Conservation (phyloP, 2,888 invertebrate genomes). For the Philereme transversata region DNA sequence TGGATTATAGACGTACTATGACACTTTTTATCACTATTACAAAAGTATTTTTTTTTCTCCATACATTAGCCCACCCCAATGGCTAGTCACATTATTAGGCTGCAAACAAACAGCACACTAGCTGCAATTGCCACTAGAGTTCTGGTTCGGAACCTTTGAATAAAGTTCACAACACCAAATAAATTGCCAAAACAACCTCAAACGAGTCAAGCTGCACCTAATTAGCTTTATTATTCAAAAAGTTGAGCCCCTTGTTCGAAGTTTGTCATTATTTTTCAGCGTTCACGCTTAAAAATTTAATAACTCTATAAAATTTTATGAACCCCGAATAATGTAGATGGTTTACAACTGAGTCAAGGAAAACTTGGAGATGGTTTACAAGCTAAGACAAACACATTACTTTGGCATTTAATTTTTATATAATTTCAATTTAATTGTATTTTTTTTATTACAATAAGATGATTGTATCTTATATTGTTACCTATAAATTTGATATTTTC, state of each 20-base stretch:
- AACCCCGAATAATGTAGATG: conserved; percentile 8
- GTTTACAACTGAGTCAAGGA: conserved; percentile 1
- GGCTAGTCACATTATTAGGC: too few species aligned
- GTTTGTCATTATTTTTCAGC: conserved; percentile 36
- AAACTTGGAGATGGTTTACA: background rate
- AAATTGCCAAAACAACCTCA: conserved; percentile 9
- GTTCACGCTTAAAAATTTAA: conserved; percentile 39
- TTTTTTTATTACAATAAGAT: too few species aligned
- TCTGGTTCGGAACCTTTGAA: background rate
- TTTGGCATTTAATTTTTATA: too few species aligned
- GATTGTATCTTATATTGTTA: too few species aligned
- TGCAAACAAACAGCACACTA: too few species aligned
- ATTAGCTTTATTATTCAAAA: conserved; percentile 30
- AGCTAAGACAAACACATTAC: background rate
- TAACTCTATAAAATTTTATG: conserved; percentile 24
- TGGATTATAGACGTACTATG: too few species aligned
- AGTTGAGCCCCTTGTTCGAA: conserved; percentile 14
- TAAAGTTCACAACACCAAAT: background rate
- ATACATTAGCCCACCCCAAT: too few species aligned
- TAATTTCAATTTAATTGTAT: too few species aligned
- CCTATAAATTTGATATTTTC: too few species aligned
- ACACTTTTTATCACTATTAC: too few species aligned
- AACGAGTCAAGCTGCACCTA: conserved; percentile 11
- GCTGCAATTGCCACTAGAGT: too few species aligned
- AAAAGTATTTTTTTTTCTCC: too few species aligned